Base-by-base conservation (phyloP, 2,888 invertebrate genomes). In the Protodeltote pygarga region DNA sequence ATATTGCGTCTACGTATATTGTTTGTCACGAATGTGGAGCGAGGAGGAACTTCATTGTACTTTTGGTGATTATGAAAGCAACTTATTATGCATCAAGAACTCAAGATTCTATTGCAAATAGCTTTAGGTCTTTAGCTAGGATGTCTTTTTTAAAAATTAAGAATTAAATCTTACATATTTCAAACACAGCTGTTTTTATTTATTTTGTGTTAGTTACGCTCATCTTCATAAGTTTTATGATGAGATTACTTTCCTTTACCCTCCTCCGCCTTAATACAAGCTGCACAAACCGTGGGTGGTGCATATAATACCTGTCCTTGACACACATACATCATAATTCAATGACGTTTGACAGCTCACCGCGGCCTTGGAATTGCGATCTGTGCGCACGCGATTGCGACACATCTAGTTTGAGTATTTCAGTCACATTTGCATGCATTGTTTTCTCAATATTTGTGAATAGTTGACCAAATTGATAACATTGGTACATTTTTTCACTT, bases 321-420 rank as follows among this genome's bases (percentile, higher is more conserved):
- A 57, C 67, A 70, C 68, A 34, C 55, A 71, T 51, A 41, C 29
- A 62, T 68, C 65, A 71, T 53, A 55, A 57, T 58, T 68, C 77
- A 76, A 76, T 76, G 77, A 76, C 77, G 61, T 55, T 59, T 65
- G 60, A 70, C 67, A 70, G 63, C 59, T 51, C 46, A 48, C 52
- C 32, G 35, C 51, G 61, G 65, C 71, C 72, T 75, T 72, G 64
- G 49, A 52, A 28, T 39, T 16, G 42, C 57, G 46, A 64, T 51
- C 50, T 52, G 46, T 48, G 64, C 65, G 71, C 47, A 31, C 54
- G 58, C 61, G 49, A n/a, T 66, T 69, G 47, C 63, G 35, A 66
- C 41, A 69, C 34, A 35, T 46, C 9, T 23, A 35, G 50, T 69
- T 51, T 25, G 23, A 16, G 28, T 51, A 47, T 49, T 58, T 50